Conservation (phyloP, 2,113 vertebrate species). For the Channa maculata region DNA sequence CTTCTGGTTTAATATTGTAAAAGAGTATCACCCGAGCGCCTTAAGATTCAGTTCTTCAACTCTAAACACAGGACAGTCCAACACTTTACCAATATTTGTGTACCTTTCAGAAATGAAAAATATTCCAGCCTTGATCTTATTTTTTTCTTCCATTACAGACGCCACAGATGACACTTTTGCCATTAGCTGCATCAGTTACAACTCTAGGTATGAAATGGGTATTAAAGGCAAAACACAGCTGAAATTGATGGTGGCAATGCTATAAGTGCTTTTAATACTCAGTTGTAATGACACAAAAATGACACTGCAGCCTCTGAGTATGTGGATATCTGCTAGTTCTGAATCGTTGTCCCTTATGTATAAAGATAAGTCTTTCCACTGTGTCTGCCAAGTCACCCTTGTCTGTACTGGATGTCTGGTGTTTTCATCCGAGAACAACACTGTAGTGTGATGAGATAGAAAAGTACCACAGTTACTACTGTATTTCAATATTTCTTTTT, state of each 20-base stretch:
- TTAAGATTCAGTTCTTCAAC: slow-evolving; percentile 6
- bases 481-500: not conserved
- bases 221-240: slow-evolving; percentile 36
- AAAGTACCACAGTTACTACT: slow-evolving; percentile 17
- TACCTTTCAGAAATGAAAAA: slow-evolving; percentile 46
- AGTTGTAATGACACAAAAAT: slow-evolving; percentile 24
- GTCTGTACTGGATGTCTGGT: slow-evolving; percentile 46
- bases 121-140: slow-evolving; percentile 25
- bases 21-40: slow-evolving; percentile 62
- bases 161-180: slow-evolving; percentile 17
- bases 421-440: slow-evolving; percentile 58
- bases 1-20: slow-evolving; percentile 82
- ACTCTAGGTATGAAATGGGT: slow-evolving; percentile 6
- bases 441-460: slow-evolving; percentile 64
- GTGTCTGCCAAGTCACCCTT: slow-evolving; percentile 63
- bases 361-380: slow-evolving; percentile 73
- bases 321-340: slow-evolving; percentile 31
- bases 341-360: slow-evolving; percentile 48
- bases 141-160: slow-evolving; percentile 27
- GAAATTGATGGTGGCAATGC: slow-evolving; percentile 7
- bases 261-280: slow-evolving; percentile 26
- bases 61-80: slow-evolving; percentile 38
- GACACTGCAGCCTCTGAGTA: slow-evolving; percentile 9
- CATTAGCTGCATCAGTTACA: slow-evolving; percentile 7
- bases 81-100: slow-evolving; percentile 25